Base-by-base conservation (phyloP, 2,888 invertebrate genomes). In the Amaurobius ferox region DNA sequence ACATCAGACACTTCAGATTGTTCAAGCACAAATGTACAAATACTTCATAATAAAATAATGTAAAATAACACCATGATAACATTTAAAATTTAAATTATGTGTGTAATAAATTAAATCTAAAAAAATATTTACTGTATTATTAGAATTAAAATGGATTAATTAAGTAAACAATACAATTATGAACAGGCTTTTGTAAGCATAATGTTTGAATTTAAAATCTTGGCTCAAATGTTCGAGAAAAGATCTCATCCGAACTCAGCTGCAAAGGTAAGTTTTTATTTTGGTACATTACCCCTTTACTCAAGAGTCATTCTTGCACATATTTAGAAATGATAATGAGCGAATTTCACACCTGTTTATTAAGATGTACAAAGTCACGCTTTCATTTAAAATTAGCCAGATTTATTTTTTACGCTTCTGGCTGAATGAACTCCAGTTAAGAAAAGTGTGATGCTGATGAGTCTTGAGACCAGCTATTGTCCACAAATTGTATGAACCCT, bases 231-330 rank as follows among this genome's bases (percentile, higher is more conserved):
- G 39, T 32, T n/a, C 68, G 28, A 19, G 62, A 26, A 39, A 35
- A 23, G 19, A 1, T 64, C 29, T 79, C 71, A 70, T 48, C 55
- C 16, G 29, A 67, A 13, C 67, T 73, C 73, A 64, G 48, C 64
- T 64, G 62, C 26, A 79, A 80, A 80, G 80, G 80, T 80, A 80
- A 73, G 80, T 80, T 80, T 80, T 73, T 74, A 35, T 55, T 70
- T 61, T 13, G 19, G 6, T 39, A 23, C 77, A 61, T 74, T 68
- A 28, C 55, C 35, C 32, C 44, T 44, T 72, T 40, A 30, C 23
- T 71, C 79, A 13, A n/a, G 55, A 35, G 19, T 39, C 68, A 30
- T 61, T 55, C 62, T 30, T 78, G 70, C 30, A 64, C 72, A 72
- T 61, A 28, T 70, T 77, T 79, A n/a, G 23, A 32, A 79, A 79